Base-by-base conservation (phyloP, 2,113 vertebrate genomes). In the Camarhynchus parvulus region DNA sequence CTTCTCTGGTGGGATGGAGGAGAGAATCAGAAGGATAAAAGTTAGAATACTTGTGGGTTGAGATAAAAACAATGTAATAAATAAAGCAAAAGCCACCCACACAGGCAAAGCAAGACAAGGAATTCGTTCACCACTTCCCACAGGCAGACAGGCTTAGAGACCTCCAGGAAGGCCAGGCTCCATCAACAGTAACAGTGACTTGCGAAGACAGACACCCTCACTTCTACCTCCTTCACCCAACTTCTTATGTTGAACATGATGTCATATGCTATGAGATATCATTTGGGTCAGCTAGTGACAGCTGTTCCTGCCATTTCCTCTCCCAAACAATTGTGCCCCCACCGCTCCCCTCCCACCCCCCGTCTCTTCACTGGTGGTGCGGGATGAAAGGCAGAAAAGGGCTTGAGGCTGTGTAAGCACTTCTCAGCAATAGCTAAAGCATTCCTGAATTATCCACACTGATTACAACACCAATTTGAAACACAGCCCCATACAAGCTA, bases 141-240 rank as follows among this genome's bases (percentile, higher is more conserved):
- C 42, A 0, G 1, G 15, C 24, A 87, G 25, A 11, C 28, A 66
- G 25, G 8, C 81, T 80, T 41, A 66, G 3, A 17, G 5, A n/a
- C 9, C 13, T 64, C 10, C 20, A 64, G 37, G 35, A 69, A 61
- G 81, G 3, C 18, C 39, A 27, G 12, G 8, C 5, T 80, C 17
- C 37, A 16, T 69, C 16, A 42, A 4, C 4, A 0, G 0, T 37
- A 47, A 21, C 0, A 2, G 9, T 39, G 35, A 30, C 19, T 44
- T 35, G 41, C 5, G 14, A 76, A 55, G 25, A 62, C 6, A 76
- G 42, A 63, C 10, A 28, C 7, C 8, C 19, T 69, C 49, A 37
- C 31, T 56, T 41, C 11, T 53, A 83, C 18, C 31, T 76, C 17
- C 21, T 69, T 62, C 35, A 52, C 46, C 5, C 31, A 33, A 11